Evolutionary conservation across 2,113 vertebrate genomes (phyloP).

Genomic region (Alosa alosa): DNA sequence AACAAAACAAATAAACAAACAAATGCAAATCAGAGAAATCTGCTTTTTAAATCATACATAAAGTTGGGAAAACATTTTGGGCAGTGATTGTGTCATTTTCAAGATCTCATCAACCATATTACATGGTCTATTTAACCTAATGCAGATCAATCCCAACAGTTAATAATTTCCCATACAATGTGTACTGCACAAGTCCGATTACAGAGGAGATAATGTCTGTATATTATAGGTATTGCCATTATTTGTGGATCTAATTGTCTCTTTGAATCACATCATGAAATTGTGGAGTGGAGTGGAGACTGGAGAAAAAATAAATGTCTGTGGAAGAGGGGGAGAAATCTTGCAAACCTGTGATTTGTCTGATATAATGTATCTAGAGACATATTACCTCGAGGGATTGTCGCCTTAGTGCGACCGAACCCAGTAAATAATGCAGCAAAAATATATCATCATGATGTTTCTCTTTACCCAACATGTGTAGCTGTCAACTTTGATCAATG

Average conservation of each 20-base stretch:
- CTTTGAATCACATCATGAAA: background rate
- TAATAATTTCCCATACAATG: background rate
- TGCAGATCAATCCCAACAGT: background rate
- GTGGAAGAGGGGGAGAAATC: slow-evolving; percentile 39
- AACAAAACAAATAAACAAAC: no score
- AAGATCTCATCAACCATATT: no score
- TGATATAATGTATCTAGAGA: slow-evolving; percentile 67
- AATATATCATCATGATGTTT: slow-evolving; percentile 69
- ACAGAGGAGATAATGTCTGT: background rate
- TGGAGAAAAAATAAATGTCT: slow-evolving; percentile 39
- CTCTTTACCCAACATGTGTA: slow-evolving; percentile 72
- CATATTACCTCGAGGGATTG: slow-evolving; percentile 62
- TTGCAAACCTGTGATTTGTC: slow-evolving; percentile 50
- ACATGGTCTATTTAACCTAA: background rate
- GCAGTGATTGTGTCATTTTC: no score
- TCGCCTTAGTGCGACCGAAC: slow-evolving; percentile 54
- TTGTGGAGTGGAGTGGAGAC: background rate
- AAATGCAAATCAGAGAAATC: no score
- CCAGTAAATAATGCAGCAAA: slow-evolving; percentile 70
- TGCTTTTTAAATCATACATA: no score
- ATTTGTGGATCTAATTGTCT: background rate
- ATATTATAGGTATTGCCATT: background rate
- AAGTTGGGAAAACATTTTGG: no score
- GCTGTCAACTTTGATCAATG: slow-evolving; percentile 75
- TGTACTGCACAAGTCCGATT: background rate